Conservation (phyloP, 37 sponge, comb jelly and placozoan genomes). For the Theonella swinhoei region DNA sequence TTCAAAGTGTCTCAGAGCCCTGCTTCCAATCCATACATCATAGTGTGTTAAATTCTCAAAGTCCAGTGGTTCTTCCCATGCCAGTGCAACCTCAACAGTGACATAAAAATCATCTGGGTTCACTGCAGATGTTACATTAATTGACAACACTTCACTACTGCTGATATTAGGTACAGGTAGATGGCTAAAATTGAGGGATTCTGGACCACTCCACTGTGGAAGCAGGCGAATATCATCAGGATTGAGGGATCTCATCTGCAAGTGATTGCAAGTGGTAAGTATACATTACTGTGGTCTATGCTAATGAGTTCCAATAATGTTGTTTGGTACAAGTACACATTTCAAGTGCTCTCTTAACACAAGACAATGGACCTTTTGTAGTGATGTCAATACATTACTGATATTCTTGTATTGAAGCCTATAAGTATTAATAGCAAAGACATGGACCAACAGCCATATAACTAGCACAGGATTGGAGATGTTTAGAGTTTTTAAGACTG, state of each 20-base stretch:
- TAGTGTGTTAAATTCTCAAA: neutral
- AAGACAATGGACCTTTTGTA: too few species aligned
- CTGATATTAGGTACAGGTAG: neutral
- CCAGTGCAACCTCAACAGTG: neutral
- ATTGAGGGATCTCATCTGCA: neutral
- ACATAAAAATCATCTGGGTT: too few species aligned
- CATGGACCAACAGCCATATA: too few species aligned
- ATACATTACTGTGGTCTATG: neutral
- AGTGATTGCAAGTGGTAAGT: neutral
- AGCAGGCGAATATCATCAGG: neutral
- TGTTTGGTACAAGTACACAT: too few species aligned
- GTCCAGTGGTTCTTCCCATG: neutral
- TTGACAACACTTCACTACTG: neutral
- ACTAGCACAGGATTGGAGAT: too few species aligned
- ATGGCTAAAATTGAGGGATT: neutral
- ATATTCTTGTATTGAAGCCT: too few species aligned
- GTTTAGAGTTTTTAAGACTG: too few species aligned
- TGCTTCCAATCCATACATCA: neutral
- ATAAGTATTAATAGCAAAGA: too few species aligned
- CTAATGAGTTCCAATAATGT: too few species aligned
- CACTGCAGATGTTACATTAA: neutral
- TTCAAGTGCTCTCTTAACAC: too few species aligned
- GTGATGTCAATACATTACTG: neutral
- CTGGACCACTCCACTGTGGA: neutral
- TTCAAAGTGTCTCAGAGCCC: neutral